A percentile compares a stretch with the other conserved stretches of the same genome.
Evolutionary conservation across 2,113 vertebrate species (phyloP).

Genomic region (Nannobrachium achirus): DNA sequence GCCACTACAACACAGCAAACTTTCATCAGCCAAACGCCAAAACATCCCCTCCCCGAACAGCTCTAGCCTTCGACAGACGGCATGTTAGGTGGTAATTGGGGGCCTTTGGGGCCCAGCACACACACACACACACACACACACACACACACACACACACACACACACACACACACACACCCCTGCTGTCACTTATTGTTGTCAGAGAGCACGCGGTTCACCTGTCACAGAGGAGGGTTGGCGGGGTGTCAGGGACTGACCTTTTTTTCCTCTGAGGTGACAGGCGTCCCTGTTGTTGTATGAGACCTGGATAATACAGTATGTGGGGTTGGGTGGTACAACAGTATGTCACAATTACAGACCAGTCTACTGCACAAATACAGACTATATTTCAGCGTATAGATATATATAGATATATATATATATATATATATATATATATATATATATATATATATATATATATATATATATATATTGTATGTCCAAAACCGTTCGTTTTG

Average conservation of each 20-base stretch:
- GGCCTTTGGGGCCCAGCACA: conserved; percentile 54
- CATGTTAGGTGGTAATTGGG: conserved; percentile 67
- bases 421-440: too few relatives aligned
- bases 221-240: conserved; percentile 19
- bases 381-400: too few relatives aligned
- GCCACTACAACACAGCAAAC: too few relatives aligned
- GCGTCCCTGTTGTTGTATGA: conserved; percentile 29
- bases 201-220: conserved; percentile 48
- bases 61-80: conserved; percentile 58
- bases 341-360: conserved; percentile 27
- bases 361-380: too few relatives aligned
- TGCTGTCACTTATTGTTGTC: conserved; percentile 67
- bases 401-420: too few relatives aligned
- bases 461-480: too few relatives aligned
- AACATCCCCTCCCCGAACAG: neutral
- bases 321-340: conserved; percentile 30
- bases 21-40: too few relatives aligned
- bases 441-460: too few relatives aligned
- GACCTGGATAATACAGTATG: conserved; percentile 52
- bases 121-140: too few relatives aligned
- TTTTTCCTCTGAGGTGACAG: conserved; percentile 59
- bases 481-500: too few relatives aligned
- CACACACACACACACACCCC: too few relatives aligned
- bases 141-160: too few relatives aligned
- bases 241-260: conserved; percentile 64